These are phyloP conservation scores for Phymastichus coffea DNA, from an alignment of 1,140 invertebrate species.

Conservation along the genomic window DNA sequence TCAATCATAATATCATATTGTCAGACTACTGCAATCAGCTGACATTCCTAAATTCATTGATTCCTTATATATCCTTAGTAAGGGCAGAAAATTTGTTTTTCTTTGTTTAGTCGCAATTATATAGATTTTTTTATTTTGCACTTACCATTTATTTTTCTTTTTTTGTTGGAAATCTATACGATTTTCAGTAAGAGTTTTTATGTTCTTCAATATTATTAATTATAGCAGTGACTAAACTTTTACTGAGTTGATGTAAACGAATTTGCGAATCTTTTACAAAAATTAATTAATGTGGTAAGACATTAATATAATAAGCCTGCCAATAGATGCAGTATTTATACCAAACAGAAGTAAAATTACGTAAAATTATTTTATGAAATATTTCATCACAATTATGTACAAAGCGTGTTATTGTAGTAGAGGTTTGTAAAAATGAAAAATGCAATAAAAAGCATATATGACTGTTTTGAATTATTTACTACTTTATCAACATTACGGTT, in stretches of 20 bases:
- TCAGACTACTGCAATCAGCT: conserved; percentile 7
- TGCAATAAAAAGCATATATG: conserved; percentile 23
- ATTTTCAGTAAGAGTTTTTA: not conserved
- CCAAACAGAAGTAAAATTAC: conserved; percentile 20
- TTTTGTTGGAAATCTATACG: conserved; percentile 11
- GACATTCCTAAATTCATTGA: conserved; percentile 17
- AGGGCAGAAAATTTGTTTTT: not conserved
- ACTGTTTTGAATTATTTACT: conserved; percentile 10
- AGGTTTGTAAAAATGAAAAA: conserved; percentile 13
- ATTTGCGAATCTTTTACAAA: too few relatives aligned
- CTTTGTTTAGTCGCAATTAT: not conserved
- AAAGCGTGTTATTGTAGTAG: conserved; percentile 13
- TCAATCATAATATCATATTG: conserved; percentile 3
- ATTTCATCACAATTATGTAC: conserved; percentile 1
- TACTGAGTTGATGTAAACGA: too few relatives aligned
- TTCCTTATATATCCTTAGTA: not conserved
- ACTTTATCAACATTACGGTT: too few relatives aligned
- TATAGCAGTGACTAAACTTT: too few relatives aligned
- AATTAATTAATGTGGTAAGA: conserved; percentile 21
- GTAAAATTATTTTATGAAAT: conserved; percentile 26
- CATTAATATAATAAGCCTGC: conserved; percentile 23
- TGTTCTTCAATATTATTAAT: conserved; percentile 3
- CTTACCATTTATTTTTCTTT: not conserved
- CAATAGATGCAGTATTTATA: conserved; percentile 26
- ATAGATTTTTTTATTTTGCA: not conserved